Conservation (phyloP, 2,888 invertebrate genomes). For the Anticlea derivata region DNA sequence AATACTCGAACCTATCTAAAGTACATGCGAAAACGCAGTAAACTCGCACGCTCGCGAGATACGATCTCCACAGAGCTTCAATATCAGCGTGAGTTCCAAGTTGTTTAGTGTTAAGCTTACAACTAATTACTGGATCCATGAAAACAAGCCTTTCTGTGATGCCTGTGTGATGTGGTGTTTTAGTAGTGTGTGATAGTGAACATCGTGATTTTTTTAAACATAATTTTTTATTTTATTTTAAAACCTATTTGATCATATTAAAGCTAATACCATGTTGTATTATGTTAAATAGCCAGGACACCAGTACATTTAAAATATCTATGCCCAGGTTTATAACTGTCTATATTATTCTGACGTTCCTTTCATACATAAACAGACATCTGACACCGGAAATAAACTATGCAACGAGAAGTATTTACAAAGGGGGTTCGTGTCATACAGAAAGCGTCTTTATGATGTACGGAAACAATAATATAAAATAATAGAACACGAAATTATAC, state of each 20-base stretch:
- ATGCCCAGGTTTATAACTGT: not conserved
- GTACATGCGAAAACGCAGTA: conserved; percentile 28
- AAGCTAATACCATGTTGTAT: too few relatives aligned
- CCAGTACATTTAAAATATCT: too few relatives aligned
- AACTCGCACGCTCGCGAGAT: conserved; percentile 22
- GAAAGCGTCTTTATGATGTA: not conserved
- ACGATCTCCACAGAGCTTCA: conserved; percentile 15
- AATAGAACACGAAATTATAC: conserved; percentile 1
- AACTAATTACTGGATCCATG: not conserved
- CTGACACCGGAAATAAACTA: conserved; percentile 15
- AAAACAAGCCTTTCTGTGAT: too few relatives aligned
- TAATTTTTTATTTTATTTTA: too few relatives aligned
- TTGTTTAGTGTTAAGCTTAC: conserved; percentile 5
- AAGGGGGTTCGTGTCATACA: not conserved
- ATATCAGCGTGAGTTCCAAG: conserved; percentile 11
- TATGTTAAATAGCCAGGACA: too few relatives aligned
- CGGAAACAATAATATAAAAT: not conserved
- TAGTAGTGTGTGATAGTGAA: too few relatives aligned
- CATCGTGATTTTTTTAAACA: too few relatives aligned
- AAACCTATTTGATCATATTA: too few relatives aligned
- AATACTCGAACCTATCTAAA: conserved; percentile 21
- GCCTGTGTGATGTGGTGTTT: too few relatives aligned
- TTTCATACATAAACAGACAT: conserved; percentile 19
- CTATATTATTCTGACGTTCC: conserved; percentile 16
- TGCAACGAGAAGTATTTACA: conserved; percentile 15